Conservation (phyloP, 2,113 vertebrate genomes). For the Accipiter cooperii region DNA sequence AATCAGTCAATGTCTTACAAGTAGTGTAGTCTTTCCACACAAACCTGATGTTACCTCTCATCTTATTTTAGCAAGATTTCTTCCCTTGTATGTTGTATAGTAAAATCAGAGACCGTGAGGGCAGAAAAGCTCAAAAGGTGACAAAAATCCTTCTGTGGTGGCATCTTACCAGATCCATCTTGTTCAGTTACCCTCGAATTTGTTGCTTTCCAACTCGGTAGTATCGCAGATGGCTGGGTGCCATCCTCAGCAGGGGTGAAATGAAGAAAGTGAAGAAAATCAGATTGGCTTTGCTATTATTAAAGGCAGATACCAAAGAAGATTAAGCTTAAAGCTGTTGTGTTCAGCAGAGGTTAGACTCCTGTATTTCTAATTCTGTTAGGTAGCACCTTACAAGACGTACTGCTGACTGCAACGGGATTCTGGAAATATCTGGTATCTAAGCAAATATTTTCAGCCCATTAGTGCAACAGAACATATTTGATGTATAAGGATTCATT, state of each 20-base stretch:
- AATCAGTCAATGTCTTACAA: not conserved
- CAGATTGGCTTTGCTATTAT: not conserved
- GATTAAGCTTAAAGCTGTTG: not conserved
- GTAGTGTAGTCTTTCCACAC: not conserved
- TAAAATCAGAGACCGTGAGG: not conserved
- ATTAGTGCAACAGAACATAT: not conserved
- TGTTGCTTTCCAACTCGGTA: not conserved
- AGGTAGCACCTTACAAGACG: not conserved
- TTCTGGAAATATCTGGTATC: not conserved
- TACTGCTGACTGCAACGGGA: not conserved
- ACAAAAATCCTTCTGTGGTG: not conserved
- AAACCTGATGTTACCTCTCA: not conserved
- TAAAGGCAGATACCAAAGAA: slow-evolving; percentile 6
- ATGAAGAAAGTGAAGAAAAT: slow-evolving; percentile 24
- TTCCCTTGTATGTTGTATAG: not conserved
- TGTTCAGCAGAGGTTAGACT: not conserved
- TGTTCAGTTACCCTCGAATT: not conserved
- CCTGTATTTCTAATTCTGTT: not conserved
- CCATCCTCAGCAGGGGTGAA: not conserved
- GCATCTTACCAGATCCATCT: not conserved
- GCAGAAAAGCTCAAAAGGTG: not conserved
- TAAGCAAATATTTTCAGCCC: not conserved
- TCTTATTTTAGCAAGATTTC: not conserved
- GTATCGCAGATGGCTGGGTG: not conserved
- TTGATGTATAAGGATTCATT: not conserved